A percentile compares a stretch with the other conserved stretches of the same genome.
These are phyloP conservation scores for Acutogordius australiensis DNA, from an alignment of 2,888 invertebrate species.

Conservation along the genomic window DNA sequence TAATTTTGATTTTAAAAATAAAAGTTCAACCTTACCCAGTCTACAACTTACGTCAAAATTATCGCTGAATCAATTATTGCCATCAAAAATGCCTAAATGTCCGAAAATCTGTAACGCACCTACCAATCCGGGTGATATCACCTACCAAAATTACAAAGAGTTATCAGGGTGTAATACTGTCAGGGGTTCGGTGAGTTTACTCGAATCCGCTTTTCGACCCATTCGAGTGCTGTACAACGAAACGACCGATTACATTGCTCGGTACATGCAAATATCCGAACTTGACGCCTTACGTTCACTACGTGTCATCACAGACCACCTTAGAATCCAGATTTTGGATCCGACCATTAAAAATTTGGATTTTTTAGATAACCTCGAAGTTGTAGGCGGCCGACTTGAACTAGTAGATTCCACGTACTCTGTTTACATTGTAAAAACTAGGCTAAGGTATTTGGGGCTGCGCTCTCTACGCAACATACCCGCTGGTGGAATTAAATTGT, in stretches of 20 bases:
- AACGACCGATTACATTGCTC: neutral
- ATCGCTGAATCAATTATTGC: too few species aligned
- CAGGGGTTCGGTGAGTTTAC: neutral
- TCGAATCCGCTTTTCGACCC: neutral
- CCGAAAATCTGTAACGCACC: neutral
- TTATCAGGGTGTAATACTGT: neutral
- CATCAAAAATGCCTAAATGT: too few species aligned
- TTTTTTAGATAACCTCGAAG: neutral
- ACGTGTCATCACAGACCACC: neutral
- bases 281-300: neutral
- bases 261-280: neutral
- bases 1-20: too few species aligned
- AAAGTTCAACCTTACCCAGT: too few species aligned
- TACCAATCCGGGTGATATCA: neutral
- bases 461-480: neutral
- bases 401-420: neutral
- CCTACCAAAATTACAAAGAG: neutral
- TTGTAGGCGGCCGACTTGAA: neutral
- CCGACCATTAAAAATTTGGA: neutral
- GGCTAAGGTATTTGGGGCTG: neutral
- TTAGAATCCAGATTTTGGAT: neutral
- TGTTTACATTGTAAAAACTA: neutral
- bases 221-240: neutral
- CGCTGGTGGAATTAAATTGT: neutral
- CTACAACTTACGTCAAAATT: too few species aligned